These are phyloP conservation scores for Chaetura pelagica DNA, from an alignment of 2,113 vertebrate genomes.

Conservation along the genomic window DNA sequence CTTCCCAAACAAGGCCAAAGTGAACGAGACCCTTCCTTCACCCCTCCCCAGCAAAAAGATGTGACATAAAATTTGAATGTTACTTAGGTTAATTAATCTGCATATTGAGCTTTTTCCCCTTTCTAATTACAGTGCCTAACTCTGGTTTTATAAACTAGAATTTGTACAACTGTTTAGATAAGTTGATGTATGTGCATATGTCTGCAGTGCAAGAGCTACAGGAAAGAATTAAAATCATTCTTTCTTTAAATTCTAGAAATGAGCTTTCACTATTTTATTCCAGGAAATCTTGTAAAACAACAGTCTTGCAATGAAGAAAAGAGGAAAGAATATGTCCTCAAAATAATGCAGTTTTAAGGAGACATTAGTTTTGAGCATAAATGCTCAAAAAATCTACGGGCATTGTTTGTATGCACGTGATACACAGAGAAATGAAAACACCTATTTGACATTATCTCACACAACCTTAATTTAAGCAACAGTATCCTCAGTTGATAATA, in stretches of 20 bases:
- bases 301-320: not conserved
- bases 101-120: not conserved
- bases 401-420: not conserved
- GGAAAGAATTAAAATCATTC: not conserved
- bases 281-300: not conserved
- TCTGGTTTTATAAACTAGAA: not conserved
- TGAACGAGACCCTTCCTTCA: not conserved
- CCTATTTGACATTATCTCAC: not conserved
- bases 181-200: not conserved
- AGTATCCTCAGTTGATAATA: not conserved
- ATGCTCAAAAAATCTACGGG: not conserved
- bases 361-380: not conserved
- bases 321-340: not conserved
- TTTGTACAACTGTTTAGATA: not conserved
- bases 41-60: not conserved
- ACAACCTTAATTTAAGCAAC: not conserved
- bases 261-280: not conserved
- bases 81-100: not conserved
- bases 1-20: not conserved
- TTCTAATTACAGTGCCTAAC: not conserved
- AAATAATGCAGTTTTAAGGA: not conserved
- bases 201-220: not conserved
- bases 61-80: not conserved
- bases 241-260: not conserved
- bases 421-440: not conserved